These are phyloP conservation scores for Phoxinus dragarum DNA, from an alignment of 2,797 vertebrate species.

Conservation along the genomic window DNA sequence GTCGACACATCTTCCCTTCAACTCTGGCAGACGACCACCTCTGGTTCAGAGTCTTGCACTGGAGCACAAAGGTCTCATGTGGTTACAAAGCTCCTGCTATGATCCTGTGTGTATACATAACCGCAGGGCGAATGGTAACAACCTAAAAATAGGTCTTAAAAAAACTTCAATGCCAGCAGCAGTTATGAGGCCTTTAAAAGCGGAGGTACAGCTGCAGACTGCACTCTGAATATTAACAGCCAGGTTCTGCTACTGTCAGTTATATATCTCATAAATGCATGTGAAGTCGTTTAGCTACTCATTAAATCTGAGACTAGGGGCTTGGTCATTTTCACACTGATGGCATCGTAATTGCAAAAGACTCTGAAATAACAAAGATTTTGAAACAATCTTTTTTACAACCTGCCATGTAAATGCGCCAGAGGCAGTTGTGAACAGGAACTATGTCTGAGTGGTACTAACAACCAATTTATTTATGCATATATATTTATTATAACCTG, in stretches of 20 bases:
- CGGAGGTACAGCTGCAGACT: slow-evolving; percentile 36
- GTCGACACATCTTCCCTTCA: slow-evolving; percentile 34
- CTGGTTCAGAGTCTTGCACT: slow-evolving; percentile 18
- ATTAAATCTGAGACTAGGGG: slow-evolving; percentile 14
- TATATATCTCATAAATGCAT: slow-evolving; percentile 35
- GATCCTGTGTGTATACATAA: slow-evolving; percentile 53
- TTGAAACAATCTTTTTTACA: slow-evolving; percentile 19
- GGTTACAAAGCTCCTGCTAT: slow-evolving; percentile 48
- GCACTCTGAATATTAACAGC: slow-evolving; percentile 43
- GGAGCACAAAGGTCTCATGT: slow-evolving; percentile 44
- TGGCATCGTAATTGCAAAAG: slow-evolving; percentile 30
- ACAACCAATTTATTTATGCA: neutral
- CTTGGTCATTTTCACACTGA: slow-evolving; percentile 32
- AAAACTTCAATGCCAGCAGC: slow-evolving; percentile 45
- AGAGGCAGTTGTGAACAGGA: neutral
- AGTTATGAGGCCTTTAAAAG: slow-evolving; percentile 53
- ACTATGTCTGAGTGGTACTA: neutral
- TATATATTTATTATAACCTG: neutral
- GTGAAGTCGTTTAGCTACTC: slow-evolving; percentile 29
- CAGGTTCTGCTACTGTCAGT: slow-evolving; percentile 17
- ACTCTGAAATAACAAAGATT: slow-evolving; percentile 40
- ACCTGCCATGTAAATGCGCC: neutral
- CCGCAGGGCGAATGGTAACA: slow-evolving; percentile 9
- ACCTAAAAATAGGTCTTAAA: slow-evolving; percentile 52
- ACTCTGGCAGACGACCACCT: slow-evolving; percentile 23